A percentile compares a stretch with the other conserved stretches of the same genome.
These are phyloP conservation scores for Melanerpes aurifrons DNA, from an alignment of 2,113 vertebrate species.

Conservation along the genomic window DNA sequence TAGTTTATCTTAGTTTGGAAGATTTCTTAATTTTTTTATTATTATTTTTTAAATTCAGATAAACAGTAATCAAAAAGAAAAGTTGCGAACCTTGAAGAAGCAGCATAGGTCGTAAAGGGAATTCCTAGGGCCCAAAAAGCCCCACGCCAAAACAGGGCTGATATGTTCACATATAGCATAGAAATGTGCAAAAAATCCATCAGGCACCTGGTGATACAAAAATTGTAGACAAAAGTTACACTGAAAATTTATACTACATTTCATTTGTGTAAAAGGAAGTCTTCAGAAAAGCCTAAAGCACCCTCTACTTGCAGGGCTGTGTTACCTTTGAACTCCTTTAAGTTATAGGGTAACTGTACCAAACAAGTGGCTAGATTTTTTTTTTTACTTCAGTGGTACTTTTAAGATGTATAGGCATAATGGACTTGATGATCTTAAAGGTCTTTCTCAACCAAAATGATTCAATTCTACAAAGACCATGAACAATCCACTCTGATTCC, in stretches of 20 bases:
- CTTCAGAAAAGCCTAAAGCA: background rate
- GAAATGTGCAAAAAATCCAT: constrained; percentile 96
- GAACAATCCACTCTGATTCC: background rate
- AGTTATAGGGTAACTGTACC: background rate
- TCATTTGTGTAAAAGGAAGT: background rate
- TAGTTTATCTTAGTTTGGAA: background rate
- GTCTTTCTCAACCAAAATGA: too few species aligned
- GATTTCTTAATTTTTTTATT: background rate
- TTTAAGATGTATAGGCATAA: background rate
- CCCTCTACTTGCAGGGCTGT: background rate
- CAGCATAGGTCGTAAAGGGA: constrained; percentile 92
- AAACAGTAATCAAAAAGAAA: background rate
- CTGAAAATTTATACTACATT: background rate
- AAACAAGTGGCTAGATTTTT: background rate
- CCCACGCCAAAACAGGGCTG: constrained; percentile 94
- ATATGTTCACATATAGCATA: constrained; percentile 95
- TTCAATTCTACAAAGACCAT: background rate
- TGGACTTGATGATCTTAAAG: too few species aligned
- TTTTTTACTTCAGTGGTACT: background rate
- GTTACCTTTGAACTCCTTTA: background rate
- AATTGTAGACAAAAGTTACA: background rate
- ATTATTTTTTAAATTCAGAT: background rate
- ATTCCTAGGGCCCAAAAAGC: constrained; percentile 92
- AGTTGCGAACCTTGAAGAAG: constrained; percentile 90
- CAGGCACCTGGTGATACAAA: constrained; percentile 80